Base-by-base conservation (phyloP, 2,888 invertebrate genomes). In the Meandrusa payeni region DNA sequence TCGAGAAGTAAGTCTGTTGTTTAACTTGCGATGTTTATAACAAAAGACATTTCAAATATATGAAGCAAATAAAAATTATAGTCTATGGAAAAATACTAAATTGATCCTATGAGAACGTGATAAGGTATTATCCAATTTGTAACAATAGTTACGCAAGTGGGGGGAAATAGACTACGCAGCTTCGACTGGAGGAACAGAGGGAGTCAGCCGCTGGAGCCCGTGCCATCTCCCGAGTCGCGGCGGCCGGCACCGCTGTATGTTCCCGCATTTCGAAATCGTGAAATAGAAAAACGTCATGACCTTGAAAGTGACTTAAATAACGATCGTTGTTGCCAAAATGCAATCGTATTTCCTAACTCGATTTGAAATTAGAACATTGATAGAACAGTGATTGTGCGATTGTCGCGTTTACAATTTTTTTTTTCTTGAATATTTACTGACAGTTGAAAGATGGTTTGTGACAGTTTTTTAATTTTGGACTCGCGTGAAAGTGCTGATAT, bases 91-190 rank as follows among this genome's bases (percentile, higher is more conserved):
- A 27, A 29, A 23, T 38, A 48, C 38, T 28, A 15, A 32, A 43
- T 40, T 26, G 28, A 12, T 38, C 27, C 43, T 46, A 51, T 28
- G 28, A 26, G 27, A 38, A 38, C 23, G 47, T 32, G 43, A 37
- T 37, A 31, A 23, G 38, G 51, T 52, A 55, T 59, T 58, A 54
- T 62, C 61, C 55, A 69, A 68, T 69, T 67, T 64, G 57, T 55
- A 69, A 73, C 70, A 74, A 74, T 76, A 76, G 83, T 86, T 86
- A 86, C 85, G 86, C 86, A 86, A 86, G 83, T 79, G 82, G 76
- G 76, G 74, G 72, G 69, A 61, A 52, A 65, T 70, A 69, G 64
- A 57, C 48, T 81, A 80, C 58, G 82, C 55, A 77, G 81, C 82
- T 83, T 77, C 86, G 67, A 82, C 66, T 64, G 65, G 48, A 61